These are phyloP conservation scores for Leptodirus hochenwartii DNA, from an alignment of 2,888 invertebrate genomes.

Conservation along the genomic window DNA sequence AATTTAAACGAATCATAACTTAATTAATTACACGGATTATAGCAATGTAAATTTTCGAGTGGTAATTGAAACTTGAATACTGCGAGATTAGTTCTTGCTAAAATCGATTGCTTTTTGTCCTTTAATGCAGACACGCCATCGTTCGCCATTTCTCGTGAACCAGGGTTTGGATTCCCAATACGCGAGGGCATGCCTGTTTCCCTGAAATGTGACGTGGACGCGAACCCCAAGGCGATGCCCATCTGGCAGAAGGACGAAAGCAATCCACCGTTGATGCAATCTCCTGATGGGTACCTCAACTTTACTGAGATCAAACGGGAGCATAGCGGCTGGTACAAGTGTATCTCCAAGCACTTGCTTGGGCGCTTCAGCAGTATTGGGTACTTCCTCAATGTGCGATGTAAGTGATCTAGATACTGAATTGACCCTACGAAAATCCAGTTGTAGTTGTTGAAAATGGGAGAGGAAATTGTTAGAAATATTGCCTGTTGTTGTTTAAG, in stretches of 20 bases:
- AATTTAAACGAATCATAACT: too few species aligned
- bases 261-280: conserved; percentile 40
- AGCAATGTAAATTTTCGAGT: too few species aligned
- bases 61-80: too few species aligned
- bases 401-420: conserved; percentile 44
- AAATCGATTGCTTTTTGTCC: conserved; percentile 1
- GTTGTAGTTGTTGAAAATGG: too few species aligned
- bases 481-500: too few species aligned
- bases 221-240: conserved; percentile 74
- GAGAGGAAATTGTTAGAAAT: too few species aligned
- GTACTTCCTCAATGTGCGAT: conserved; percentile 74
- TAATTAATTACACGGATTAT: too few species aligned
- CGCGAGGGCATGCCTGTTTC: conserved; percentile 78
- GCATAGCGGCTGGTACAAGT: conserved; percentile 88
- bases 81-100: too few species aligned
- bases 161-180: conserved; percentile 81
- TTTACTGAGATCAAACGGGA: conserved; percentile 61
- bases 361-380: conserved; percentile 79
- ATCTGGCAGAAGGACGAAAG: conserved; percentile 52
- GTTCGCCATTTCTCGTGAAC: conserved; percentile 80
- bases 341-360: conserved; percentile 66
- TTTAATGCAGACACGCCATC: conserved; percentile 65
- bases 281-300: conserved; percentile 65
- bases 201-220: conserved; percentile 82
- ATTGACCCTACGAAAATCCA: too few species aligned